phyloP scores from a whole-genome alignment of 2,113 vertebrate species.

The Nycticebus coucang region DNA sequence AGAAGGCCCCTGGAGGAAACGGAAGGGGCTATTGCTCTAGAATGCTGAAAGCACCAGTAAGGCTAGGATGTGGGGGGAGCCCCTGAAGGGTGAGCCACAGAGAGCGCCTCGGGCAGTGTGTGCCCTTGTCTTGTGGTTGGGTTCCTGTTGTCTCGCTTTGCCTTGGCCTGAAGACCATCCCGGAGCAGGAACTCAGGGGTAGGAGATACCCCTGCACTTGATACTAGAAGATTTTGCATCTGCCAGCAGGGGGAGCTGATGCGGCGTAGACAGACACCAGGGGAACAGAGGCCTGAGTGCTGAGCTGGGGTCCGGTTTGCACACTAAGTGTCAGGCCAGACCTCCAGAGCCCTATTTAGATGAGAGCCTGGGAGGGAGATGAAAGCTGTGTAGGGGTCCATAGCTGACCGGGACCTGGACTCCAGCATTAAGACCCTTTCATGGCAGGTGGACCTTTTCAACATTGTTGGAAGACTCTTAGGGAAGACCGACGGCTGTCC shows the following conservation, averaged over 20 bases:
- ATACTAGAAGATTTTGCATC: background rate
- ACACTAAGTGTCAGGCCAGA: fast-evolving
- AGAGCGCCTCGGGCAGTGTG: background rate
- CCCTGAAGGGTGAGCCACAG: background rate
- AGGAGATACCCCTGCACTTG: background rate
- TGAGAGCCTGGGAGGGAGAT: background rate
- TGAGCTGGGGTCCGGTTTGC: background rate
- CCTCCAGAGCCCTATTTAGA: background rate
- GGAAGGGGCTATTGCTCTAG: background rate
- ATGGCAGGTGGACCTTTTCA: background rate
- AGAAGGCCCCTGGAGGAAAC: background rate
- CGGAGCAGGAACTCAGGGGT: too few species aligned
- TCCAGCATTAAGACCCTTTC: background rate
- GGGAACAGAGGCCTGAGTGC: fast-evolving
- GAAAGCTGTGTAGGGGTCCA: background rate
- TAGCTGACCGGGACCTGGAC: background rate
- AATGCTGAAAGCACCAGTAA: background rate
- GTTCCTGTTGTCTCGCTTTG: background rate
- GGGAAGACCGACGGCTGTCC: background rate
- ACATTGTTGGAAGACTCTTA: background rate
- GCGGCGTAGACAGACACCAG: background rate
- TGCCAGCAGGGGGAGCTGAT: conserved; percentile 23
- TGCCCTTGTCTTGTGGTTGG: background rate
- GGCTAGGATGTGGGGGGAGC: background rate
- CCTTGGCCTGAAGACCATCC: background rate